These are phyloP conservation scores for Aspidiotus destructor DNA, from an alignment of 2,888 invertebrate genomes.

Conservation along the genomic window DNA sequence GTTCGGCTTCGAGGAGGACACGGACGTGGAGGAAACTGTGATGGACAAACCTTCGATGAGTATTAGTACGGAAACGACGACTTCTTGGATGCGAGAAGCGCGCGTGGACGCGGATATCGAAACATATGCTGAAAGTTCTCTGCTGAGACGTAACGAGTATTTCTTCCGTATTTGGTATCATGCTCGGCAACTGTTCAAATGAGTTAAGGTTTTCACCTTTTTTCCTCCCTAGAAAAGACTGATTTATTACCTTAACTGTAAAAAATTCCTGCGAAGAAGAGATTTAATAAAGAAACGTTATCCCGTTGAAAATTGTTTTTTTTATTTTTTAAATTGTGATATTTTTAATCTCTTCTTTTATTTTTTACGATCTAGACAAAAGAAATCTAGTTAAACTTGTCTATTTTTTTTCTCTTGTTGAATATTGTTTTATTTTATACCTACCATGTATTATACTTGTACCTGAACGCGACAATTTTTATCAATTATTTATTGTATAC, in stretches of 20 bases:
- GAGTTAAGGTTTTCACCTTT: conserved; percentile 39
- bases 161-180: conserved; percentile 92
- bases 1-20: conserved; percentile 53
- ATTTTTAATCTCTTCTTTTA: neutral
- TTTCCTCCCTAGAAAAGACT: conserved; percentile 9
- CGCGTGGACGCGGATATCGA: conserved; percentile 90
- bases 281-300: neutral
- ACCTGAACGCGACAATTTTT: no score
- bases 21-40: conserved; percentile 56
- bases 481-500: neutral
- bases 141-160: conserved; percentile 80
- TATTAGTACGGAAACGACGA: conserved; percentile 85
- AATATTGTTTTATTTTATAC: neutral
- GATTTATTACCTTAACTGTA: conserved; percentile 7
- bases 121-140: conserved; percentile 75
- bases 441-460: no score
- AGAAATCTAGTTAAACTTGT: neutral
- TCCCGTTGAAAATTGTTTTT: neutral
- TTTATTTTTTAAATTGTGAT: neutral
- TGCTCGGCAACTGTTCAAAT: conserved; percentile 72
- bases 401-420: neutral
- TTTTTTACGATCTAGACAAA: neutral
- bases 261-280: neutral
- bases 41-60: conserved; percentile 53
- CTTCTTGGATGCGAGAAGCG: conserved; percentile 85